Base-by-base conservation (phyloP, 2,113 vertebrate species). In the Ophiodon elongatus region DNA sequence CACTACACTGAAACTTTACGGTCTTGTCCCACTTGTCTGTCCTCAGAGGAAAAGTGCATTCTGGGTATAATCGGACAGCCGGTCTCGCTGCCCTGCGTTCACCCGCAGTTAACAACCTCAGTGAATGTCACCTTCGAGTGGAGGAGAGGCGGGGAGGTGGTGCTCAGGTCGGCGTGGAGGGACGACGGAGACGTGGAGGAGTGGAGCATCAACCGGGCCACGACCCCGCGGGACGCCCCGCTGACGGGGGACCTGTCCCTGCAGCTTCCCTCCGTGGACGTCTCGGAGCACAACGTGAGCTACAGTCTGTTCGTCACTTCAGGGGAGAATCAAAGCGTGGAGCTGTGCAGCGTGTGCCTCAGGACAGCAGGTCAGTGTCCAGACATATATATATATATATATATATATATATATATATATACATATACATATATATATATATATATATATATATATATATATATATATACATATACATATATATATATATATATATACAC, bases 201-300 rank as follows among this genome's bases (percentile, higher is more conserved):
- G 6, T 70, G 83, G 86, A 89, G 87, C 41, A 4, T 39, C 0
- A 70, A 85, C 73, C 27, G 59, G 2, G 80, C 78, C 27, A n/a
- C 47, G 0, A 64, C 94, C 59, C 60, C 88, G 1, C 2, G 59
- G 7, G 82, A 89, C 0, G 91, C 85, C 6, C 23, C 64, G 0
- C n/a, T 33, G 54, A 91, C 82, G 0, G 92, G 94, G 1, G 79
- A 95, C 79, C 63, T 95, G 62, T 92, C 94, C 2, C 60, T 95
- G 80, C 52, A 74, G 72, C 73, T 95, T 29, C 69, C 90, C 15
- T 2, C 9, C 0, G 80, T 91, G 2, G 73, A 60, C 4, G 73
- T 86, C 3, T 45, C 11, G 17, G 69, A 92, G 37, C 52, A 85
- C 54, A 39, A 27, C 1, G 66, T 0, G 0, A 19, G 43, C 35